These are phyloP conservation scores for Zaprionus tsacasi DNA, from an alignment of 1,140 invertebrate species.

Conservation along the genomic window DNA sequence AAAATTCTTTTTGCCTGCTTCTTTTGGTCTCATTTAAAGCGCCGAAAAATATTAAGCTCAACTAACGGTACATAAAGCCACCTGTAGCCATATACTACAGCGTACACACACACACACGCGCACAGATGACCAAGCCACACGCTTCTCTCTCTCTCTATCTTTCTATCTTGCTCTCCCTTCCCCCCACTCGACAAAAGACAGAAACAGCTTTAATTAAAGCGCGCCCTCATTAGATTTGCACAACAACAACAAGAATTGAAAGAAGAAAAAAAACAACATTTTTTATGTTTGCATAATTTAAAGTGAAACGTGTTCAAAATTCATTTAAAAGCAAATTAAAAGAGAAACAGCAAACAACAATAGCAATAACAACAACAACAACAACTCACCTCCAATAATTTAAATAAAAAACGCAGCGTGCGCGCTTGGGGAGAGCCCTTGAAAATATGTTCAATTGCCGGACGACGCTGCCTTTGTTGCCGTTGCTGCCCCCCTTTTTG, in stretches of 20 bases:
- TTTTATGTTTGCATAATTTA: constrained; percentile 41
- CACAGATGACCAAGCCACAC: background rate
- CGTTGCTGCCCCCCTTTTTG: background rate
- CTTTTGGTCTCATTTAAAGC: constrained; percentile 7
- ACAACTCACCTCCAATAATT: constrained; percentile 50
- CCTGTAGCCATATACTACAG: constrained; percentile 27
- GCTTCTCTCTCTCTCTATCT: constrained; percentile 7
- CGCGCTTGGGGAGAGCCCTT: constrained; percentile 42
- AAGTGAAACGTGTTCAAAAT: constrained; percentile 40
- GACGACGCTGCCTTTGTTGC: constrained; percentile 10
- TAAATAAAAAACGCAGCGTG: constrained; percentile 43
- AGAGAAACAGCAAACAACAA: constrained; percentile 5
- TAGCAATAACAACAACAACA: constrained; percentile 10
- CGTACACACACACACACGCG: constrained; percentile 3
- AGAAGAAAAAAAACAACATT: constrained; percentile 10
- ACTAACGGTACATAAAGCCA: constrained; percentile 37
- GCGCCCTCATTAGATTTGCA: constrained; percentile 38
- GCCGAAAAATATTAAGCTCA: constrained; percentile 32
- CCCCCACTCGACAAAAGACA: background rate
- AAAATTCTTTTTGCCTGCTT: background rate
- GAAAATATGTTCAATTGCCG: constrained; percentile 43
- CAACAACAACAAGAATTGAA: constrained; percentile 1
- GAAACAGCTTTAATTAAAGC: constrained; percentile 44
- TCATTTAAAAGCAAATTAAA: constrained; percentile 47
- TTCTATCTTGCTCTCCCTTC: background rate